A percentile compares a stretch with the other conserved stretches of the same genome.
Conservation (phyloP, 2,888 invertebrate species). For the Teleogryllus oceanicus region DNA sequence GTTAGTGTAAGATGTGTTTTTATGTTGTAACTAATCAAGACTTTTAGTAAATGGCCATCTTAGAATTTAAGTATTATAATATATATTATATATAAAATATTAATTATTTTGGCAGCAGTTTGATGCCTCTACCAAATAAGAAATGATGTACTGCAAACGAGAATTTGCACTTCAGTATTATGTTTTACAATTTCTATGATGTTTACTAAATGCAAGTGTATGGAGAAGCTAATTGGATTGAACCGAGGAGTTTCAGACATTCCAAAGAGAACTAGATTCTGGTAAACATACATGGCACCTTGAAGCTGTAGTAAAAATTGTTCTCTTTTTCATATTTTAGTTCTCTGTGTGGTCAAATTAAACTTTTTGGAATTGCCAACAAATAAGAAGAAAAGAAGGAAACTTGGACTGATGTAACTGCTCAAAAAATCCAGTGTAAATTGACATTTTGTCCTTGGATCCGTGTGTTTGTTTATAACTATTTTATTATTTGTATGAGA, state of each 20-base stretch:
- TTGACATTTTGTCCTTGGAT: slow-evolving; percentile 26
- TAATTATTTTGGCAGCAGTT: slow-evolving; percentile 22
- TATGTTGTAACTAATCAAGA: slow-evolving; percentile 32
- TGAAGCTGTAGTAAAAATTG: slow-evolving; percentile 24
- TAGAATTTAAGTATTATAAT: slow-evolving; percentile 31
- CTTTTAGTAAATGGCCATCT: slow-evolving; percentile 28
- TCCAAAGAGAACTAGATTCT: slow-evolving; percentile 25
- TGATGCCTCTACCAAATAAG: slow-evolving; percentile 24
- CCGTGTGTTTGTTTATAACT: slow-evolving; percentile 28
- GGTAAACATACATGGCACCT: not conserved
- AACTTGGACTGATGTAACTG: slow-evolving; percentile 32
- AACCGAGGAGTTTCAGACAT: slow-evolving; percentile 18
- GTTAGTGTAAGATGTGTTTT: slow-evolving; percentile 31
- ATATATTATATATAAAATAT: slow-evolving; percentile 20
- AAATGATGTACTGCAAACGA: slow-evolving; percentile 11
- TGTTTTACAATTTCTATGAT: slow-evolving; percentile 27
- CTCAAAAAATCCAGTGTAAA: slow-evolving; percentile 33
- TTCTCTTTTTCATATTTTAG: not conserved
- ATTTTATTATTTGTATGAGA: slow-evolving; percentile 30
- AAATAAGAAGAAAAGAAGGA: slow-evolving; percentile 22
- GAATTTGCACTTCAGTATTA: slow-evolving; percentile 28
- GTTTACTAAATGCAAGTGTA: slow-evolving; percentile 27
- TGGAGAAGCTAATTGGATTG: slow-evolving; percentile 12
- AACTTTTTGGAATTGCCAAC: slow-evolving; percentile 20
- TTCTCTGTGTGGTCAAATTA: not conserved